Conservation (phyloP, 2,113 vertebrate genomes). For the Corythaeola cristata region DNA sequence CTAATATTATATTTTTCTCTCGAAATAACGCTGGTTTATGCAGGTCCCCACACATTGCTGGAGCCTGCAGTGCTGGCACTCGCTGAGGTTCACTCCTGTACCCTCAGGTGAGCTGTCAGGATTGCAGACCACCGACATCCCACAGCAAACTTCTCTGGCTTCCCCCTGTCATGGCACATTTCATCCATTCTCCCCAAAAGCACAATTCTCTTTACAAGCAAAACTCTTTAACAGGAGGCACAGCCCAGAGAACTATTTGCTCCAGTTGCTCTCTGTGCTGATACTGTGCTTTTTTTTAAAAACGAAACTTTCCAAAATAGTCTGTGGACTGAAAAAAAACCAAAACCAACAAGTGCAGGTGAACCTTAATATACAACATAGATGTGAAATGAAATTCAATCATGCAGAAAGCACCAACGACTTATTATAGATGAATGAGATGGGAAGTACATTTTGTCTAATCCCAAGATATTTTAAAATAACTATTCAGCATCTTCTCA, state of each 20-base stretch:
- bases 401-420: constrained; percentile 29
- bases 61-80: neutral
- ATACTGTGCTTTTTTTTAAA: neutral
- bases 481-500: constrained; percentile 46
- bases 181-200: neutral
- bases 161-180: neutral
- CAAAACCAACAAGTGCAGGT: neutral
- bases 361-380: neutral
- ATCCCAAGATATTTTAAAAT: constrained; percentile 45
- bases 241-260: neutral
- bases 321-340: neutral
- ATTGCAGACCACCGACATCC: neutral
- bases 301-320: neutral
- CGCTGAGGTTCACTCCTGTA: neutral
- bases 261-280: neutral
- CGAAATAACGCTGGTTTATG: neutral
- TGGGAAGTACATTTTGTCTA: constrained; percentile 53
- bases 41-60: neutral
- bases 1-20: neutral
- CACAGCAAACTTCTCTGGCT: neutral
- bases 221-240: neutral
- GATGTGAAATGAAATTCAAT: constrained; percentile 30
- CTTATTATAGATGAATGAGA: constrained; percentile 21
- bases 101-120: neutral
- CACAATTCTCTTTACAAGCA: neutral